phyloP scores from a whole-genome alignment of 2,797 vertebrate species.

The Phalloptychus januarius region DNA sequence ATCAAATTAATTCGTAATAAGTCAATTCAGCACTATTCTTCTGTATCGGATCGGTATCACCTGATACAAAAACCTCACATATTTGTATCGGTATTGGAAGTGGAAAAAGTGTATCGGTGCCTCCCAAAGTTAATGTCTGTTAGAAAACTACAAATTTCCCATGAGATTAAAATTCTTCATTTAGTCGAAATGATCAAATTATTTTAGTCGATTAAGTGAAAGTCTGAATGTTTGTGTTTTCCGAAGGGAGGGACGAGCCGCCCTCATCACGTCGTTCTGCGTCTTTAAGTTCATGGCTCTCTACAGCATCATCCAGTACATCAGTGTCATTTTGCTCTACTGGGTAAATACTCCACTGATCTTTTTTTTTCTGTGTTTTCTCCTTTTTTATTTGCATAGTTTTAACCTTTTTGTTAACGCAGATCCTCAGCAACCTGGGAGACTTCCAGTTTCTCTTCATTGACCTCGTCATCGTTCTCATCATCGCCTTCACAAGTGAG shows the following conservation, averaged over 20 bases:
- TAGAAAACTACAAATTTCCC: background rate
- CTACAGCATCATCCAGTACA: conserved; percentile 98
- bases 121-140: background rate
- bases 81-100: no score
- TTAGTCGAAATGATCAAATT: background rate
- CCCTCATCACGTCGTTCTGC: conserved; percentile 97
- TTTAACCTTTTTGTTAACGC: conserved; percentile 11
- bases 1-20: no score
- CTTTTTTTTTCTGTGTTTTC: background rate
- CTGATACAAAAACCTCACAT: no score
- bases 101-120: no score
- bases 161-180: background rate
- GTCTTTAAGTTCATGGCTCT: conserved; percentile 99
- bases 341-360: conserved; percentile 82
- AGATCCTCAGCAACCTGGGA: conserved; percentile 96
- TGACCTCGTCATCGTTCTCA: conserved; percentile 93
- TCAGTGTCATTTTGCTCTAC: conserved; percentile 94
- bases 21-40: no score
- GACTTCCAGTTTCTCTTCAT: conserved; percentile 99
- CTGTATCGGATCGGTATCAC: no score
- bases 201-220: background rate
- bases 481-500: conserved; percentile 97
- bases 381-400: background rate
- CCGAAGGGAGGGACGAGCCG: conserved; percentile 94
- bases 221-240: background rate